These are phyloP conservation scores for Amblyteles armatorius DNA, from an alignment of 2,888 invertebrate genomes.

Conservation along the genomic window DNA sequence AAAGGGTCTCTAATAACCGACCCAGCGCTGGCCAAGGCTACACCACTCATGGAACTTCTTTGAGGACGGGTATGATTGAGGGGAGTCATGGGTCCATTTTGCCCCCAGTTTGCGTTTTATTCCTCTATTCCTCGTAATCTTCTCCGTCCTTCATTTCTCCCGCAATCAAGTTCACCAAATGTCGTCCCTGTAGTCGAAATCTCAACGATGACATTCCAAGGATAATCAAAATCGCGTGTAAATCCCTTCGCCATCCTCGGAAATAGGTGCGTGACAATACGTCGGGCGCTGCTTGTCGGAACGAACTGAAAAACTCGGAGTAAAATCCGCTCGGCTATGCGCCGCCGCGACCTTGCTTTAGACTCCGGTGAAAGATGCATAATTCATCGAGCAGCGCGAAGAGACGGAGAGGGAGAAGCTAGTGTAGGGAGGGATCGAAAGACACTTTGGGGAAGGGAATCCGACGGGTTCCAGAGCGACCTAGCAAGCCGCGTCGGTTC, in stretches of 20 bases:
- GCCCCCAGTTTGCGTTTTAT: no score
- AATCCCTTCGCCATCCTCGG: background rate
- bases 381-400: slow-evolving; percentile 44
- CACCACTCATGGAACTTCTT: background rate
- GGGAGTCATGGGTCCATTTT: no score
- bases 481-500: slow-evolving; percentile 35
- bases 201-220: slow-evolving; percentile 1
- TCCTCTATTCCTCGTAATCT: background rate
- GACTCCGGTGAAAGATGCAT: slow-evolving; percentile 33
- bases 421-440: background rate
- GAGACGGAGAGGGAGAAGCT: background rate
- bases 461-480: slow-evolving; percentile 8
- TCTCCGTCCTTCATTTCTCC: background rate
- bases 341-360: slow-evolving; percentile 23
- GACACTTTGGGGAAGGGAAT: slow-evolving; percentile 36
- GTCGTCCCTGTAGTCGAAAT: background rate
- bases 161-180: background rate
- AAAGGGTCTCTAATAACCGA: background rate
- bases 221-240: slow-evolving; percentile 22
- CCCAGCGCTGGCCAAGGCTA: background rate
- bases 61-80: no score
- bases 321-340: slow-evolving; percentile 27
- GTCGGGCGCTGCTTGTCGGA: background rate
- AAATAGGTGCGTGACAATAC: slow-evolving; percentile 7
- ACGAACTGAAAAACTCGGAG: slow-evolving; percentile 1